phyloP scores from a whole-genome alignment of 2,797 vertebrate genomes.

The Phataginus tricuspis region DNA sequence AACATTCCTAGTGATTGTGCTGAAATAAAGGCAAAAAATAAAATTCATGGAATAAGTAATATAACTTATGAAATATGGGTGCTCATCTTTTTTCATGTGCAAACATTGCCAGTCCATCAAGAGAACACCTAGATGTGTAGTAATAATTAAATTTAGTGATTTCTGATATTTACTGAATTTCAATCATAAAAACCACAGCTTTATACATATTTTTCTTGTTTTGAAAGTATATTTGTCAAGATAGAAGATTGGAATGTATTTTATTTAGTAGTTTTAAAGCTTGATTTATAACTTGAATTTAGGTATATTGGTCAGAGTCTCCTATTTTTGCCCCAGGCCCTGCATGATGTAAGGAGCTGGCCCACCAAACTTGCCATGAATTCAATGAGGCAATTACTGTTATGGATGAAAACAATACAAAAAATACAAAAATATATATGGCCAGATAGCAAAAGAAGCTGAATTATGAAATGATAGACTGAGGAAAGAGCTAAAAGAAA shows the following conservation, averaged over 20 bases:
- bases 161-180: not conserved
- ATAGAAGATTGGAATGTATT: not conserved
- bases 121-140: not conserved
- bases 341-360: not conserved
- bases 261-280: not conserved
- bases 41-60: not conserved
- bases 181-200: not conserved
- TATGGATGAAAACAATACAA: not conserved
- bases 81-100: not conserved
- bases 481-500: not conserved
- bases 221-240: not conserved
- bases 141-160: not conserved
- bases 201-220: not conserved
- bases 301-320: not conserved
- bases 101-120: not conserved
- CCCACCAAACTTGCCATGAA: not conserved
- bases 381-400: not conserved
- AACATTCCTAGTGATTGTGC: not conserved
- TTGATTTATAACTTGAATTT: not conserved
- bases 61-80: not conserved
- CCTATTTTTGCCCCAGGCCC: not conserved
- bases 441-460: not conserved
- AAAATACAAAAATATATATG: not conserved
- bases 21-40: not conserved
- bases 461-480: not conserved